Conservation (phyloP, 2,113 vertebrate genomes). For the Nannospalax galili region DNA sequence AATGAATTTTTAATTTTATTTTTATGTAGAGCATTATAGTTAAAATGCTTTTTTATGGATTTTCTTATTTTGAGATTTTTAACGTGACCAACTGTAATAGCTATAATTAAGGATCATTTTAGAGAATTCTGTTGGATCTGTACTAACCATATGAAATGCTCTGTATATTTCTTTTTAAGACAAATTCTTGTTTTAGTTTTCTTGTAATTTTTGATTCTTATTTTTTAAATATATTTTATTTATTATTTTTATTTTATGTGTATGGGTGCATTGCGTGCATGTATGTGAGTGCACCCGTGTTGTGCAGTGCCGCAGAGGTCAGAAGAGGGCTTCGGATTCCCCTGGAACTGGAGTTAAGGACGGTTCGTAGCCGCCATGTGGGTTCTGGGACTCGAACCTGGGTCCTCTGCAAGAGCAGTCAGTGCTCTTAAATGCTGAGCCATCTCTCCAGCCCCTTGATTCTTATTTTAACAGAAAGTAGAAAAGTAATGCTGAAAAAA, state of each 20-base stretch:
- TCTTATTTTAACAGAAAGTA: constrained; percentile 24
- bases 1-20: background rate
- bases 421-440: too few relatives aligned
- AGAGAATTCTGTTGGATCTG: background rate
- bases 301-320: too few relatives aligned
- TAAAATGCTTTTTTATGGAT: background rate
- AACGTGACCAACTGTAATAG: background rate
- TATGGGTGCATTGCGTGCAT: too few relatives aligned
- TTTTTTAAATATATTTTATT: too few relatives aligned
- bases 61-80: background rate
- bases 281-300: too few relatives aligned
- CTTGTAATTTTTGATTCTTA: background rate
- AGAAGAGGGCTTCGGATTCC: too few relatives aligned
- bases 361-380: too few relatives aligned
- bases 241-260: too few relatives aligned
- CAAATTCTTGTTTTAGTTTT: background rate
- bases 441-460: too few relatives aligned
- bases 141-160: background rate
- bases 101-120: background rate
- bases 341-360: too few relatives aligned
- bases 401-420: too few relatives aligned
- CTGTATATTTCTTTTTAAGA: constrained; percentile 1
- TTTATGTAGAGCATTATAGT: background rate
- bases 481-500: background rate
- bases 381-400: too few relatives aligned